Evolutionary conservation across 2,888 invertebrate species (phyloP), one percentile per base, ranked within the genome.

Genomic region (Fabriciana adippe): DNA sequence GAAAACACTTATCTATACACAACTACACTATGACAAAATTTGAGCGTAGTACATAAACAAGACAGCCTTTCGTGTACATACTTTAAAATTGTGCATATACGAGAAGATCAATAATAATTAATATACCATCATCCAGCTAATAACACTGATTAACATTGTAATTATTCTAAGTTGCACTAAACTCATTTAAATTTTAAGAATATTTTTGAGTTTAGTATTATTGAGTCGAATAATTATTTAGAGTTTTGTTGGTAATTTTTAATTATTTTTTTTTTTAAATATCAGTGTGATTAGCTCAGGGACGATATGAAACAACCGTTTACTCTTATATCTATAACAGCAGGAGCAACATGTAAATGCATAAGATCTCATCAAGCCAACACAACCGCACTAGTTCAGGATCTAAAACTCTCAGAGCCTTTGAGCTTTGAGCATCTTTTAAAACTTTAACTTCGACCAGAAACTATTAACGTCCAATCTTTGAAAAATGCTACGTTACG

Each of bases 31-130:
- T n/a, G n/a, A 56, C 21, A 67, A 73, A 72, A 64, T 54, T 57
- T 47, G 57, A 64, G 56, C 45, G 35, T 18, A 65, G 53, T 21
- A 61, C 31, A 61, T 68, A 67, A 73, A 74, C 70, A 72, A 76
- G 81, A 85, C 84, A 86, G 84, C 85, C 83, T 85, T 85, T 74
- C 60, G 74, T 78, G 80, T 81, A 81, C 78, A 80, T 82, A 78
- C 74, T 80, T 78, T 78, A 80, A 81, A 82, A 81, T 83, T 83
- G 88, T 87, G 87, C 85, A 81, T 73, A 71, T 73, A 73, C 59
- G 48, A 71, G 75, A 74, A 47, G 65, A 65, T 55, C 54, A 53
- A 53, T 50, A 14, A 56, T 51, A 50, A 55, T 64, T 11, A 18
- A 21, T 21, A 51, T 61, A 61, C 35, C 51, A 31, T 16, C 35